Conservation (phyloP, 2,113 vertebrate species). For the Myodes glareolus region DNA sequence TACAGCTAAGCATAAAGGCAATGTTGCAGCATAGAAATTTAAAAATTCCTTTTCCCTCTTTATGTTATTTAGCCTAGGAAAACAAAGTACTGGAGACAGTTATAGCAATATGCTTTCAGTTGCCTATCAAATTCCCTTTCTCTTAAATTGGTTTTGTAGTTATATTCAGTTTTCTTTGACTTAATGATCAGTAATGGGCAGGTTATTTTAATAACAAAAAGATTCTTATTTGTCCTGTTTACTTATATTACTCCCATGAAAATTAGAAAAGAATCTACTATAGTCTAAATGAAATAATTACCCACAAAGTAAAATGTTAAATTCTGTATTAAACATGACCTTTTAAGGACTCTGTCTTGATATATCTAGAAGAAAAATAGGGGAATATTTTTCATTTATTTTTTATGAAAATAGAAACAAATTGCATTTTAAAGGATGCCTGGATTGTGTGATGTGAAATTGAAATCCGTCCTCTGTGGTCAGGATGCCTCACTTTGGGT, state of each 20-base stretch:
- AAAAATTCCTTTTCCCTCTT: not conserved
- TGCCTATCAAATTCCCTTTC: slow-evolving; percentile 15
- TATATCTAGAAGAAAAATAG: not conserved
- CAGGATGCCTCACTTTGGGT: not conserved
- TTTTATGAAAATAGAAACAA: not conserved
- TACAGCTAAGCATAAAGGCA: slow-evolving; percentile 23
- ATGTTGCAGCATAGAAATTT: slow-evolving; percentile 11
- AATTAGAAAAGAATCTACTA: not conserved
- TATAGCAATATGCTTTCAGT: not conserved
- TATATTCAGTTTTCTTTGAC: slow-evolving; percentile 11
- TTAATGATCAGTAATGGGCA: slow-evolving; percentile 17
- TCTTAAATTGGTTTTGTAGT: slow-evolving; percentile 37
- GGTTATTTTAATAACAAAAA: slow-evolving; percentile 20
- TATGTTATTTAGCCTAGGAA: slow-evolving; percentile 13
- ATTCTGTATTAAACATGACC: slow-evolving; percentile 18
- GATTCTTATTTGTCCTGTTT: not conserved
- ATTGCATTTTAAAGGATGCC: not conserved
- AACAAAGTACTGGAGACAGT: not conserved
- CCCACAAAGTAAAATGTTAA: not conserved
- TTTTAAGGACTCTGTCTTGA: slow-evolving; percentile 27
- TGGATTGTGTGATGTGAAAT: not conserved
- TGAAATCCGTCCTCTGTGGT: not conserved
- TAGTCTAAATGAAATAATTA: slow-evolving; percentile 18
- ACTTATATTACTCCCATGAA: not conserved
- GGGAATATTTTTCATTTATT: slow-evolving; percentile 30